These are phyloP conservation scores for Parnassius mnemosyne DNA, from an alignment of 2,888 invertebrate species.

Conservation along the genomic window DNA sequence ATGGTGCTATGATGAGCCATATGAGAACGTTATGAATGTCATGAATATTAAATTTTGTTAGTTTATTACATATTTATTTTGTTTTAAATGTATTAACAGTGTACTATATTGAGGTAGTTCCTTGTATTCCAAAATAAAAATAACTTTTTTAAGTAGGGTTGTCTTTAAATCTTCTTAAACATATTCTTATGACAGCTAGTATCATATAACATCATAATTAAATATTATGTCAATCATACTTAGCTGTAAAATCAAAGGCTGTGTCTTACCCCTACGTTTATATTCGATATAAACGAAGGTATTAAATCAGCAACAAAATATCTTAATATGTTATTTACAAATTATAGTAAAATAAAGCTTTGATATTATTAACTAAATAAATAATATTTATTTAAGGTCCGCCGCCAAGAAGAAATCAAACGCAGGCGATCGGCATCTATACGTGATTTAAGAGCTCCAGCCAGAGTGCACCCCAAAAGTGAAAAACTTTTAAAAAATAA, in stretches of 20 bases:
- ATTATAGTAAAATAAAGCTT: neutral
- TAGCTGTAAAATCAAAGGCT: constrained; percentile 69
- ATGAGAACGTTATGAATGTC: too few species aligned
- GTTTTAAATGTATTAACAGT: too few species aligned
- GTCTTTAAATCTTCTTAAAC: too few species aligned
- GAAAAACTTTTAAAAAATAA: constrained; percentile 68
- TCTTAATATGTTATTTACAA: too few species aligned
- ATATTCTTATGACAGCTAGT: constrained; percentile 40
- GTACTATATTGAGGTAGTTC: too few species aligned
- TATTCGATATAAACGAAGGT: constrained; percentile 62
- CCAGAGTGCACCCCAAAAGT: constrained; percentile 82
- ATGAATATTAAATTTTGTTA: too few species aligned
- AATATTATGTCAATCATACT: constrained; percentile 56
- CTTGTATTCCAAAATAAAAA: too few species aligned
- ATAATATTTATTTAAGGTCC: constrained; percentile 61
- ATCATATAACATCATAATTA: constrained; percentile 54
- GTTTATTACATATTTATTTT: too few species aligned
- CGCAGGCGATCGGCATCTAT: constrained; percentile 91
- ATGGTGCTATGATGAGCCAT: too few species aligned
- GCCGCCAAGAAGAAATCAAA: constrained; percentile 89
- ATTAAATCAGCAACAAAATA: constrained; percentile 72
- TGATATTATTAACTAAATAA: neutral
- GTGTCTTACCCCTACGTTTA: constrained; percentile 75
- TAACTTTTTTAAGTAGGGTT: too few species aligned
- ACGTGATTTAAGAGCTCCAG: constrained; percentile 91